Conservation (phyloP, 2,888 invertebrate genomes). For the Plebejus melissa region DNA sequence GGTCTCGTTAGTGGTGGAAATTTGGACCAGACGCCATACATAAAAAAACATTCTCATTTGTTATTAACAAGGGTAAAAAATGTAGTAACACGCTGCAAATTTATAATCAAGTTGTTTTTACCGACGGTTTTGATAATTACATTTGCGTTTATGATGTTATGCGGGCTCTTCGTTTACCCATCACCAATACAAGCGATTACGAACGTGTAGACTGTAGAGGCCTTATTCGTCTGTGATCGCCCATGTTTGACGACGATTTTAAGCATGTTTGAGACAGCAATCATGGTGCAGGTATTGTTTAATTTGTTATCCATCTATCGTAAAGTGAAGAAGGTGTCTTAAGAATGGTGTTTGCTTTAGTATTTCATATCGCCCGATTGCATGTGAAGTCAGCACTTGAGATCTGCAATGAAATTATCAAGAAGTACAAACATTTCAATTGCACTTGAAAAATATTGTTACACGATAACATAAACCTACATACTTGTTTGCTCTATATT, state of each 20-base stretch:
- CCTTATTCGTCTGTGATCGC: neutral
- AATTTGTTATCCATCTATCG: neutral
- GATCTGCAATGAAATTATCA: slow-evolving; percentile 4
- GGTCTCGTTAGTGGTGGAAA: no score
- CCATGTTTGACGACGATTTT: neutral
- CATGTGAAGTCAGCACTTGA: neutral
- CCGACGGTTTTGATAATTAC: no score
- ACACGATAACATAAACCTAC: neutral
- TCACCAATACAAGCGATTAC: no score
- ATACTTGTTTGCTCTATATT: neutral
- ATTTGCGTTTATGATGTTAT: no score
- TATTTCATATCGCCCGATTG: neutral
- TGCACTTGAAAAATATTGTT: slow-evolving; percentile 4
- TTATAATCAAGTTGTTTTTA: no score
- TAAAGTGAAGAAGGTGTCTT: neutral
- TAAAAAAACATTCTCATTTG: no score
- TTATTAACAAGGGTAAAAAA: no score
- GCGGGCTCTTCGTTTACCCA: no score
- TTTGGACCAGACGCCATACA: no score
- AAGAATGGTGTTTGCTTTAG: neutral
- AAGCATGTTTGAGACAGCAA: no score
- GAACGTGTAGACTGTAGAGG: no score
- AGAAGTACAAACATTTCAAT: neutral
- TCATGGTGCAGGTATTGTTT: neutral
- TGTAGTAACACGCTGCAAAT: no score